Conservation (phyloP, 2,113 vertebrate genomes). For the Tychaedon coryphoeus region DNA sequence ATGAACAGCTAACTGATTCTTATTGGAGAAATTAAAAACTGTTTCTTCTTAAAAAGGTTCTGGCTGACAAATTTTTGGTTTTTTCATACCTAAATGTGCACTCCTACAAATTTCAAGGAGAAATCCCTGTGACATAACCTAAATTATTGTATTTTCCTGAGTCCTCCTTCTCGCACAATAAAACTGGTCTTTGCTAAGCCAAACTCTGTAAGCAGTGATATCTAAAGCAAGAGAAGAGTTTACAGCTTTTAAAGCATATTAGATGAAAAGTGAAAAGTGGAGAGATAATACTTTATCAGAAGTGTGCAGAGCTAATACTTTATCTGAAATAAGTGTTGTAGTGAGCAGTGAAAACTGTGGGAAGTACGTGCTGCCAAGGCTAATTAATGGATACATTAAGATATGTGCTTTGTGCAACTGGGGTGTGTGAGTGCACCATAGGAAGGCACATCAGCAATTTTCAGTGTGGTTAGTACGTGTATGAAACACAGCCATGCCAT, state of each 20-base stretch:
- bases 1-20: not conserved
- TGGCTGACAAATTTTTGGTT: not conserved
- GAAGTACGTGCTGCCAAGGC: not conserved
- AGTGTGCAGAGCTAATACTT: too few relatives aligned
- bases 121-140: not conserved
- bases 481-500: not conserved
- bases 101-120: not conserved
- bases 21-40: not conserved
- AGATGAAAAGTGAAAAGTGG: not conserved
- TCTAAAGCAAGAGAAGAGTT: not conserved
- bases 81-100: not conserved
- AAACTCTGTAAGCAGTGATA: not conserved
- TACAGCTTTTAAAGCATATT: not conserved
- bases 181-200: not conserved
- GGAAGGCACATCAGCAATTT: not conserved
- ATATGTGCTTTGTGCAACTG: not conserved
- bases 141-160: not conserved
- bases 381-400: not conserved
- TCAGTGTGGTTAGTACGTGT: fast-evolving
- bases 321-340: not conserved
- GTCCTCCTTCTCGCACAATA: not conserved
- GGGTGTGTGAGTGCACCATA: not conserved
- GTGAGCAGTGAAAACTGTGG: not conserved
- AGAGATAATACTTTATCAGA: not conserved
- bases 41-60: not conserved